These are phyloP conservation scores for Coronaproctus castanopsis DNA, from an alignment of 2,888 invertebrate genomes.

Conservation along the genomic window DNA sequence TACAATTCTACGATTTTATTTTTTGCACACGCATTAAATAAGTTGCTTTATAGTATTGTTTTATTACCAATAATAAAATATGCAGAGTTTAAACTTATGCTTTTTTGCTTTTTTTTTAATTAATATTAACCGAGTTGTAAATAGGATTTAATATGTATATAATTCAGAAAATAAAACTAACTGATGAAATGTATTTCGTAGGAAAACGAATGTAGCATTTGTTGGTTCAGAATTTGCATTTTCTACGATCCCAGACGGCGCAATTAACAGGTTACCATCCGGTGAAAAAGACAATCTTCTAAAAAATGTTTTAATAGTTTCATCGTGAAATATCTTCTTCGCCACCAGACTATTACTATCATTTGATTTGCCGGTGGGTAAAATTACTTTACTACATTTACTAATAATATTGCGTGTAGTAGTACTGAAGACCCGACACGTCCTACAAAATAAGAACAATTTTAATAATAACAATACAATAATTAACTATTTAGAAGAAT, in stretches of 20 bases:
- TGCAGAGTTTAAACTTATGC: too few relatives aligned
- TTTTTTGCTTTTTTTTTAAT: too few relatives aligned
- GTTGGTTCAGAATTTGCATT: slow-evolving; percentile 33
- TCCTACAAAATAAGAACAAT: slow-evolving; percentile 17
- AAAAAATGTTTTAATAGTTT: slow-evolving; percentile 84
- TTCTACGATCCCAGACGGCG: slow-evolving; percentile 71
- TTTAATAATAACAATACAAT: too few relatives aligned
- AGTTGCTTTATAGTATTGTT: too few relatives aligned
- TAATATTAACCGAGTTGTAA: too few relatives aligned
- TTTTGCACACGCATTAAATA: too few relatives aligned
- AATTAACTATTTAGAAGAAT: too few relatives aligned
- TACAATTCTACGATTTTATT: too few relatives aligned
- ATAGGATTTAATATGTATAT: too few relatives aligned
- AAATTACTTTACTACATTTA: slow-evolving; percentile 20
- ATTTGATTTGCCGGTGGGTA: slow-evolving; percentile 8
- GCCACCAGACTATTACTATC: slow-evolving; percentile 1
- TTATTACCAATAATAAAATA: too few relatives aligned
- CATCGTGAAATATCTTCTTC: slow-evolving; percentile 61
- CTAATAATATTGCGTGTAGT: slow-evolving; percentile 38
- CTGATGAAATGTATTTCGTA: slow-evolving; percentile 30
- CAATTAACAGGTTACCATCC: slow-evolving; percentile 74
- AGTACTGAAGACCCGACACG: slow-evolving; percentile 19
- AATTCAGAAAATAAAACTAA: too few relatives aligned
- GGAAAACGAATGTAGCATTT: slow-evolving; percentile 38
- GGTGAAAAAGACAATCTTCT: slow-evolving; percentile 75